Evolutionary conservation across 1,140 invertebrate species (phyloP).

Genomic region (Lanistes nyassanus): DNA sequence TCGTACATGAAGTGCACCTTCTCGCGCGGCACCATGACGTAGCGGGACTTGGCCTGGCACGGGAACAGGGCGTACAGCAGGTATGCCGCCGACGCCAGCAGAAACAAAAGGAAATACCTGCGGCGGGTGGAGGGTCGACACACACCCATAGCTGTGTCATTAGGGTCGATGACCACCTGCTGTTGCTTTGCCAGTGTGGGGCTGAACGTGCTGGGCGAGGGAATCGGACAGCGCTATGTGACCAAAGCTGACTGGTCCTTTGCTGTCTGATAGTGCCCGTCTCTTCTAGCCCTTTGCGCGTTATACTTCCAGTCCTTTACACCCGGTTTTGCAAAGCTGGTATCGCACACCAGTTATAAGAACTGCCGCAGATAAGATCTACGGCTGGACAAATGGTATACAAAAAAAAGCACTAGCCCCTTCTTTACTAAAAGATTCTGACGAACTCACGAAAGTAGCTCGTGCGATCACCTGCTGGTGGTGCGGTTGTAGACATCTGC

Average conservation of each 20-base stretch:
- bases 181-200: not conserved
- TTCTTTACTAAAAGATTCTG: too few relatives aligned
- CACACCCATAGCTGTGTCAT: conserved; percentile 19
- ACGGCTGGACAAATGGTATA: too few relatives aligned
- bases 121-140: conserved; percentile 4
- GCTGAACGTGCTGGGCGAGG: too few relatives aligned
- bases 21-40: conserved; percentile 56
- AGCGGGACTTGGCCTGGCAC: conserved; percentile 36
- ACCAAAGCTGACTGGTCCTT: not conserved
- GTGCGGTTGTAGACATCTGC: too few relatives aligned
- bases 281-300: too few relatives aligned
- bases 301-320: not conserved
- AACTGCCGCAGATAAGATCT: too few relatives aligned
- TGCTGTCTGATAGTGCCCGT: not conserved
- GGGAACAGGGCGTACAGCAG: conserved; percentile 35
- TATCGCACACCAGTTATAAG: too few relatives aligned
- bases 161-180: not conserved
- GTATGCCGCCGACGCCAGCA: conserved; percentile 16
- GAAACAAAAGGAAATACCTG: conserved; percentile 5
- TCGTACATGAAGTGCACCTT: conserved; percentile 49
- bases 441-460: too few relatives aligned
- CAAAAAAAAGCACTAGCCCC: too few relatives aligned
- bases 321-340: not conserved
- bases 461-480: too few relatives aligned
- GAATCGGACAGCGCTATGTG: not conserved